Conservation (phyloP, 2,113 vertebrate genomes). For the Silurus asotus region DNA sequence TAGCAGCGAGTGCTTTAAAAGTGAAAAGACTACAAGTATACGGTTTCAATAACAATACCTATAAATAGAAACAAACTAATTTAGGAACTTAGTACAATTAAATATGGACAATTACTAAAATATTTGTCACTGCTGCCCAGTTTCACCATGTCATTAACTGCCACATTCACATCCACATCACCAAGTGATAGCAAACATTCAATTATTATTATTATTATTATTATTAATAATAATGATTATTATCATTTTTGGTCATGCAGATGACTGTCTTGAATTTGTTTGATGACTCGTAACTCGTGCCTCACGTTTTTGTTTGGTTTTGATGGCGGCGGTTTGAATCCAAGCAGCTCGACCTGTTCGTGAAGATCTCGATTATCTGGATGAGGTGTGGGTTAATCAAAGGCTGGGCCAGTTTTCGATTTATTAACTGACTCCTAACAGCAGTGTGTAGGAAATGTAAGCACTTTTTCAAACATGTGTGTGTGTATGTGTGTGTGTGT, state of each 20-base stretch:
- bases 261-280: neutral
- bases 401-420: neutral
- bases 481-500: neutral
- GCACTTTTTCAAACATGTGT: neutral
- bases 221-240: neutral
- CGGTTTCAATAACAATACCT: neutral
- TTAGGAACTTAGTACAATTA: neutral
- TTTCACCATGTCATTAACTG: neutral
- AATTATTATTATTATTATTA: neutral
- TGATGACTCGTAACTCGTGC: neutral
- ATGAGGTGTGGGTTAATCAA: neutral
- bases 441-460: neutral
- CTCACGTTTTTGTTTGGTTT: neutral
- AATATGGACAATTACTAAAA: neutral
- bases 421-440: neutral
- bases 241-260: neutral
- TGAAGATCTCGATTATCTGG: neutral
- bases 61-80: neutral
- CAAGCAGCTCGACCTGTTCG: constrained; percentile 2
- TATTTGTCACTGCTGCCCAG: neutral
- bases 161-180: too few species aligned
- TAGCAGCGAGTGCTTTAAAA: too few species aligned
- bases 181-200: neutral
- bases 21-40: too few species aligned
- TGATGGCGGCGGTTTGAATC: neutral